Percentiles rank a stretch among this genome's conserved stretches.
These are phyloP conservation scores for Megaceryle alcyon DNA, from an alignment of 2,797 vertebrate genomes.

Conservation along the genomic window DNA sequence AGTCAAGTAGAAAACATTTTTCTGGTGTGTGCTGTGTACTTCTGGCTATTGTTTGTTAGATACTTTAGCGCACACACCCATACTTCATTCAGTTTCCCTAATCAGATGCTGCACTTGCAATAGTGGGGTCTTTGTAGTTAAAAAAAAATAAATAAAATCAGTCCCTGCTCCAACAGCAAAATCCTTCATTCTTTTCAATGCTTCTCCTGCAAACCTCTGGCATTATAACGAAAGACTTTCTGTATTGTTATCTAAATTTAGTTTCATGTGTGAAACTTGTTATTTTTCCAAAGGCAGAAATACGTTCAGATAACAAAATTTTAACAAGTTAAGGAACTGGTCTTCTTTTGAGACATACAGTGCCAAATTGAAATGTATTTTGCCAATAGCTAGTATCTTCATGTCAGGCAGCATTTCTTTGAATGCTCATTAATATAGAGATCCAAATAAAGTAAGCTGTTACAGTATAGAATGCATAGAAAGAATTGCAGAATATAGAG, in stretches of 20 bases:
- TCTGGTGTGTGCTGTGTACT: not conserved
- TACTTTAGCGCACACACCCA: not conserved
- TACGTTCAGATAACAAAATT: not conserved
- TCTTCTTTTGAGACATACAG: not conserved
- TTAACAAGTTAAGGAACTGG: not conserved
- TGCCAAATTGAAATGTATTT: not conserved
- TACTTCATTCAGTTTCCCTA: not conserved
- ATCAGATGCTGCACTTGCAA: not conserved
- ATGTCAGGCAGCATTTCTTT: conserved; percentile 24
- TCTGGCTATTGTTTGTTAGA: not conserved
- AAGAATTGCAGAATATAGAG: not conserved
- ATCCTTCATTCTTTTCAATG: conserved; percentile 1
- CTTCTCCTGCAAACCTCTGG: conserved; percentile 1
- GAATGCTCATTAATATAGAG: not conserved
- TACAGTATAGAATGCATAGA: not conserved
- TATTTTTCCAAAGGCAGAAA: not conserved
- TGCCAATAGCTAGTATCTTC: not conserved
- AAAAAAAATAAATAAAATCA: not conserved
- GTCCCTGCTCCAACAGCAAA: not conserved
- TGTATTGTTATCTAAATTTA: not conserved
- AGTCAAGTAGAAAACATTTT: not conserved
- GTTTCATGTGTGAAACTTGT: not conserved
- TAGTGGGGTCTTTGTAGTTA: not conserved
- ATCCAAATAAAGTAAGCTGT: not conserved
- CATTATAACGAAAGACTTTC: not conserved